Evolutionary conservation across 1,140 invertebrate genomes (phyloP).

Genomic region (Drosophila varians): DNA sequence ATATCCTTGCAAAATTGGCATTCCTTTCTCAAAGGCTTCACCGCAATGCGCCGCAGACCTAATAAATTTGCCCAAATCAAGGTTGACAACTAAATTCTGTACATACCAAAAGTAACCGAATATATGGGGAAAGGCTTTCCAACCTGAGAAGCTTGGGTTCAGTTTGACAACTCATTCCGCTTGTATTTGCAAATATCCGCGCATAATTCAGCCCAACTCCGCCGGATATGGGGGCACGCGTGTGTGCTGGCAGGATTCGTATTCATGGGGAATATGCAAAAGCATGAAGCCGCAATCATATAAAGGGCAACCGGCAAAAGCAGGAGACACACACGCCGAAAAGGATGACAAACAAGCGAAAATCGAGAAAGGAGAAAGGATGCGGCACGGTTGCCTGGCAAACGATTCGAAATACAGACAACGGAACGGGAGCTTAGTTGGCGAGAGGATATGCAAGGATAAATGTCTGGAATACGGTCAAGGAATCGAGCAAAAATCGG

Average conservation of each 20-base stretch:
- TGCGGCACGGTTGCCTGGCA: conserved; percentile 40
- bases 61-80: conserved; percentile 21
- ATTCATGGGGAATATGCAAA: conserved; percentile 66
- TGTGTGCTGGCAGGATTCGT: conserved; percentile 21
- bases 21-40: conserved; percentile 1
- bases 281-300: conserved; percentile 53
- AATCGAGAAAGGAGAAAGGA: conserved; percentile 55
- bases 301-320: conserved; percentile 25
- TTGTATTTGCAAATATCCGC: conserved; percentile 37
- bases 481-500: conserved; percentile 28
- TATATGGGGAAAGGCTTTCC: conserved; percentile 15
- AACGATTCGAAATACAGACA: conserved; percentile 43
- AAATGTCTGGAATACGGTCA: conserved; percentile 30
- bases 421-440: conserved; percentile 18
- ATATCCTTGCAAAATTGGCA: not conserved
- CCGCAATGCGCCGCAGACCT: not conserved
- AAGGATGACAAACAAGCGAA: conserved; percentile 67
- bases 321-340: conserved; percentile 16
- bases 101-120: conserved; percentile 26
- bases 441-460: conserved; percentile 11
- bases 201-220: conserved; percentile 36
- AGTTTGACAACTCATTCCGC: conserved; percentile 49
- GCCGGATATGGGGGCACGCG: not conserved
- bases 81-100: conserved; percentile 37
- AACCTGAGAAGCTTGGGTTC: conserved; percentile 24